Base-by-base conservation (phyloP, 2,797 vertebrate species). In the Sebastiscus tertius region DNA sequence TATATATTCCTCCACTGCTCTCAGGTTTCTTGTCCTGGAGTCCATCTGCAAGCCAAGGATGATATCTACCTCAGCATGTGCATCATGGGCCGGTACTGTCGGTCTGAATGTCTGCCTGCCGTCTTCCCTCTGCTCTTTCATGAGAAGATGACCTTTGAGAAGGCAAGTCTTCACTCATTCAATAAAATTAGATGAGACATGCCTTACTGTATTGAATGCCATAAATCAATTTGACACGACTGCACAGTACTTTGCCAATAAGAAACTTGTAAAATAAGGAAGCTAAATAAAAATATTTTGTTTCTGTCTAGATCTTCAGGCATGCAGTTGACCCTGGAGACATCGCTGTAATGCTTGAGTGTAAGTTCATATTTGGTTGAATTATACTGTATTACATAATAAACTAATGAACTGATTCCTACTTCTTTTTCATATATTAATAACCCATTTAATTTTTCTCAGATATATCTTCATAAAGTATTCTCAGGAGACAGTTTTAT, bases 91-190 rank as follows among this genome's bases (percentile, higher is more conserved):
- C 96, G 97, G 79, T 90, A 89, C 86, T 83, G 90, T 76, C 95
- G 95, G 72, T 94, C 95, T 1, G 76, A 92, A 27, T 90, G 92
- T 80, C 89, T 96, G 77, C 92, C 93, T 4, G 90, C 96, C 3
- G 49, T 96, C 60, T 97, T 96, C 42, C 95, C 96, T 46, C 88
- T 97, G 62, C 79, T 92, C 27, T 94, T 97, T 86, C 88, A 93
- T 26, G 94, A 96, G 81, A 96, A 93, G 88, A 95, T 97, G 87
- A 93, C 77, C 26, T 97, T 98, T 95, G 95, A 96, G 89, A 97
- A 97, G 94, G 96, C 95, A 91, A 9, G 76, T 75, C 14, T 68
- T 68, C 27, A 26, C 16, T 14, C 8, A 4, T 42, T 46, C 11
- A 8, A 14, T n/a, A 8, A 61, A 42, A 6, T 55, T n/a, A 22